Evolutionary conservation across 2,113 vertebrate species (phyloP).

Genomic region (Dicentrarchus labrax): DNA sequence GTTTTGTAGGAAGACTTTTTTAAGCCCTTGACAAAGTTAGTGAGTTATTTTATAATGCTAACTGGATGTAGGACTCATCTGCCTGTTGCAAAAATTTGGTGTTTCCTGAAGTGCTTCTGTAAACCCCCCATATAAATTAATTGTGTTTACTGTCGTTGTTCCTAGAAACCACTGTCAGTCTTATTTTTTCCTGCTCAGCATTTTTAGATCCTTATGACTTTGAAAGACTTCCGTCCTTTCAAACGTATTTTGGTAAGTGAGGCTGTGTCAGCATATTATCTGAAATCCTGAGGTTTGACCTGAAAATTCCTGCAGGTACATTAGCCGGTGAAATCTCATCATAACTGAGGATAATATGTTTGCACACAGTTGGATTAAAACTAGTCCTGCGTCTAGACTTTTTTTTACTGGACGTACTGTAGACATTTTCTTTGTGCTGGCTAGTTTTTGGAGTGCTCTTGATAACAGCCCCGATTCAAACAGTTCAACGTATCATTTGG

Average conservation of each 20-base stretch:
- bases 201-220: conserved; percentile 12
- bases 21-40: not conserved
- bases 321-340: too few species aligned
- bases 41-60: not conserved
- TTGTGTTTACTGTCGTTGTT: conserved; percentile 13
- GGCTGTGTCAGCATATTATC: not conserved
- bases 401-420: too few species aligned
- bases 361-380: too few species aligned
- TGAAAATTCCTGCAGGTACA: too few species aligned
- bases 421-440: too few species aligned
- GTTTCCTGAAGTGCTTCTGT: conserved; percentile 31
- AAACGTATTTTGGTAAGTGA: conserved; percentile 19
- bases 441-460: not conserved
- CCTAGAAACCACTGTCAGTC: conserved; percentile 28
- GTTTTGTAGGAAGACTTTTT: conserved; percentile 22
- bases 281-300: not conserved
- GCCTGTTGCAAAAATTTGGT: conserved; percentile 2
- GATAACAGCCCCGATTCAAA: not conserved
- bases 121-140: conserved; percentile 13
- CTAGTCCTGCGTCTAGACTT: too few species aligned
- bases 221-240: conserved; percentile 19
- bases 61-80: conserved; percentile 23
- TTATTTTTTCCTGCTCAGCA: conserved; percentile 4
- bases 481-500: not conserved
- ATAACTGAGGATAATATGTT: too few species aligned